Evolutionary conservation across 2,113 vertebrate genomes (phyloP), one percentile per base, ranked within the genome.

Genomic region (Chaetorhynchus papuensis): DNA sequence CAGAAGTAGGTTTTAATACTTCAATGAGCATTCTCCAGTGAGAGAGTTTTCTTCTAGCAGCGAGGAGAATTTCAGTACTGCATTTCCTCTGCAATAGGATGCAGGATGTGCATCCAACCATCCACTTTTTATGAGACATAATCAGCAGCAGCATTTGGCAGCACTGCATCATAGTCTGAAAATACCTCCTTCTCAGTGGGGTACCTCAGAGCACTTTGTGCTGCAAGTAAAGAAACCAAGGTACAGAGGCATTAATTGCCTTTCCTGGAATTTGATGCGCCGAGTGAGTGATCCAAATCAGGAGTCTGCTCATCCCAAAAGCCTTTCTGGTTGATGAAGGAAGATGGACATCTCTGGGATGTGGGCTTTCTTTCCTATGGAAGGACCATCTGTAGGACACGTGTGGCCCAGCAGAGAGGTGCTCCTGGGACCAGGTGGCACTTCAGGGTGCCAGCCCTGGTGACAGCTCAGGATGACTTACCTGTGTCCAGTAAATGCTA

Each of bases 51-150:
- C 61, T 89, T 90, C 54, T 37, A 85, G 72, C 60, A 74, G 26
- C 27, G 37, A 68, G 52, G 42, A 60, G 19, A 42, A 61, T 84
- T 97, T 90, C 53, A 81, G 72, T 50, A 54, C 88, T 49, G 76
- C 90, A 90, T 92, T 96, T 87, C 80, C 88, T 30, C 90, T 96
- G 93, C 92, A 95, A 68, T 75, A 83, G 41, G 56, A 86, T 92
- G 92, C 88, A 93, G 92, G 77, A 83, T 86, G 76, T 83, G 44
- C 79, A 90, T 71, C 69, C 85, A 85, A 11, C 56, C 52, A 70
- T 94, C 52, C 37, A 69, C 60, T 78, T 92, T 85, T 69, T 78
- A 63, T 41, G 56, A 86, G 60, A 54, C n/a, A 22, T 77, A 70
- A 83, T 41, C 47, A 15, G 0, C 83, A 94, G 27, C 70, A 83